Conservation (phyloP, 2,113 vertebrate genomes). For the Eidolon helvum region DNA sequence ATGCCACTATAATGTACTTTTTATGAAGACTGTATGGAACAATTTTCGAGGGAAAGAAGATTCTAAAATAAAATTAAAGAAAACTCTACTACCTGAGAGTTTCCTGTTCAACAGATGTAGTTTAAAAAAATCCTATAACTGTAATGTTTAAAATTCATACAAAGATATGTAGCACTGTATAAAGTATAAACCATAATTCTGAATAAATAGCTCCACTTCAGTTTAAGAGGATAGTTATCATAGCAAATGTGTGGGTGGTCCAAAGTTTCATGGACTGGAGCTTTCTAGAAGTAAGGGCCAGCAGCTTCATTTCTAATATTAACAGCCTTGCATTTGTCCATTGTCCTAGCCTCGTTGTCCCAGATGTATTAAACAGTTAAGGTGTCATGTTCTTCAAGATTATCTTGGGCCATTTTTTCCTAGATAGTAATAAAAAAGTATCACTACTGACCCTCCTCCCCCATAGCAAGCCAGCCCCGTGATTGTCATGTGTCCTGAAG, state of each 20-base stretch:
- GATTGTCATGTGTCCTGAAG: not conserved
- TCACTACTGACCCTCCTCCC: not conserved
- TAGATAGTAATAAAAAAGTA: not conserved
- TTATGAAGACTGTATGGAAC: not conserved
- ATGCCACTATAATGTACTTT: not conserved
- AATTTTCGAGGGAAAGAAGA: not conserved
- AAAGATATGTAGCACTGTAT: not conserved
- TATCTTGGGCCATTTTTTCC: not conserved
- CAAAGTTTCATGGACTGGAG: not conserved
- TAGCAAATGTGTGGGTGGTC: slow-evolving; percentile 58
- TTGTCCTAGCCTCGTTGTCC: not conserved
- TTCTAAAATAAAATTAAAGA: not conserved
- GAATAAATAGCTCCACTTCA: slow-evolving; percentile 41
- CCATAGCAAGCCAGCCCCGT: too few relatives aligned
- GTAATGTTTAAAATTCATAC: slow-evolving; percentile 51
- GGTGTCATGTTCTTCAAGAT: not conserved
- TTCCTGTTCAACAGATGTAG: slow-evolving; percentile 22
- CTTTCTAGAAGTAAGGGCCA: not conserved
- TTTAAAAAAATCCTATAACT: not conserved
- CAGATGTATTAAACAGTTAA: not conserved
- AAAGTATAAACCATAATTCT: slow-evolving; percentile 59
- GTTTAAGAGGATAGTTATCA: slow-evolving; percentile 24
- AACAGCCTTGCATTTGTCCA: not conserved
- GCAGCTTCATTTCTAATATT: not conserved
- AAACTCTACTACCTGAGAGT: not conserved